Evolutionary conservation across 2,797 vertebrate genomes (phyloP).

Genomic region (Peromyscus melanophrys): DNA sequence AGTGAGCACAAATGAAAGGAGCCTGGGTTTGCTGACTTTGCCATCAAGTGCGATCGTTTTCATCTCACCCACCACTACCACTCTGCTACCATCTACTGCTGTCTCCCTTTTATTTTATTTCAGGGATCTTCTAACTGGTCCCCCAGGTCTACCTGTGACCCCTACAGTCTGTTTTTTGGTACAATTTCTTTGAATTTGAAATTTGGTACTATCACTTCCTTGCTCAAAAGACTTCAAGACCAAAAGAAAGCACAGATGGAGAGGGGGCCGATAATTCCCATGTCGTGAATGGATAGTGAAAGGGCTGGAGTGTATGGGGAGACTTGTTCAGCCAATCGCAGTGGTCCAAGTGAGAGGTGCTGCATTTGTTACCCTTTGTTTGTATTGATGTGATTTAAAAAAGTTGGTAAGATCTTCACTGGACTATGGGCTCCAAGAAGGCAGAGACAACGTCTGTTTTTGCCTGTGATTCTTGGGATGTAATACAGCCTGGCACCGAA

Average conservation of each 20-base stretch:
- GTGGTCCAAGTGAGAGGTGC: neutral
- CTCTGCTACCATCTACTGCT: neutral
- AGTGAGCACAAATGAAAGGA: neutral
- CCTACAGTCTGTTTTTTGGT: neutral
- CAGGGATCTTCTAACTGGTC: neutral
- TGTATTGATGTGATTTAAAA: neutral
- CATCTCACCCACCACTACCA: too few species aligned
- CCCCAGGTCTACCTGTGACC: neutral
- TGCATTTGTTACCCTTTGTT: neutral
- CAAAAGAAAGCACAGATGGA: neutral
- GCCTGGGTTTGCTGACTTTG: neutral
- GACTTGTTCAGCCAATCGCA: neutral
- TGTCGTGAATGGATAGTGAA: neutral
- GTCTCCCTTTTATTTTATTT: neutral
- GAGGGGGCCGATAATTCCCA: neutral
- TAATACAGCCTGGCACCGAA: neutral
- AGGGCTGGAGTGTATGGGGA: neutral
- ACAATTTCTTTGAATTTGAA: constrained; percentile 14
- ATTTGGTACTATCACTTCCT: neutral
- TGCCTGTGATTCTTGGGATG: neutral
- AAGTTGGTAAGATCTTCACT: neutral
- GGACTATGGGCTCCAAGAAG: neutral
- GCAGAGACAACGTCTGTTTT: neutral
- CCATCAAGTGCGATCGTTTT: neutral
- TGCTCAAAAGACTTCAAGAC: neutral